Conservation (phyloP, 2,888 invertebrate genomes). For the Parnassius mnemosyne region DNA sequence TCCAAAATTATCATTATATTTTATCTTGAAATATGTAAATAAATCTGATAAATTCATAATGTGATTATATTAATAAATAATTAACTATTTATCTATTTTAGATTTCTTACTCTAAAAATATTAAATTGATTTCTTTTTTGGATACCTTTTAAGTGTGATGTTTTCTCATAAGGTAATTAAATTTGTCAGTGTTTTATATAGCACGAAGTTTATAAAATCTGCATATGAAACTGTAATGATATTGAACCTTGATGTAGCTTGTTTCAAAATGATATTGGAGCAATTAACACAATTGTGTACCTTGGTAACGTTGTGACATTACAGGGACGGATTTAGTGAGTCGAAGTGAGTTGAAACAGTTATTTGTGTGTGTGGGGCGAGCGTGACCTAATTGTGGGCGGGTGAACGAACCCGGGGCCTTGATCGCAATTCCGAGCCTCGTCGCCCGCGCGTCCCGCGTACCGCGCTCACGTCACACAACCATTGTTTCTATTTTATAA, state of each 20-base stretch:
- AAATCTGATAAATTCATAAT: too few species aligned
- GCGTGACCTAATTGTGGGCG: constrained; percentile 73
- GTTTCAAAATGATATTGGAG: constrained; percentile 26
- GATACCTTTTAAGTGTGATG: too few species aligned
- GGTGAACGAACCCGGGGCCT: constrained; percentile 79
- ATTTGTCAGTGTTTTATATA: background rate
- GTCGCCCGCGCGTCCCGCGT: constrained; percentile 39
- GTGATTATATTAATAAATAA: too few species aligned
- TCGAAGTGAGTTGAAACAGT: constrained; percentile 57
- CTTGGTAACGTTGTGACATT: constrained; percentile 53
- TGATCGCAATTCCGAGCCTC: constrained; percentile 74
- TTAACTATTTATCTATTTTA: too few species aligned
- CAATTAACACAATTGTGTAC: constrained; percentile 33
- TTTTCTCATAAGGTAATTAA: too few species aligned
- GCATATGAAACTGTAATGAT: constrained; percentile 13
- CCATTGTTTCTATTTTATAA: constrained; percentile 49
- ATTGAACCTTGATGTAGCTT: constrained; percentile 22
- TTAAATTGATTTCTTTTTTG: too few species aligned
- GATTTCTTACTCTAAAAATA: too few species aligned
- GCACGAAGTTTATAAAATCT: constrained; percentile 1
- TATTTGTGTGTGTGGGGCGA: constrained; percentile 65
- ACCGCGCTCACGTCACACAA: constrained; percentile 42
- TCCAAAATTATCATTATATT: too few species aligned
- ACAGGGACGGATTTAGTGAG: constrained; percentile 71
- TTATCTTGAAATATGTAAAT: too few species aligned